Evolutionary conservation across 2,888 invertebrate genomes (phyloP).

Genomic region (Andrena chrysosceles): DNA sequence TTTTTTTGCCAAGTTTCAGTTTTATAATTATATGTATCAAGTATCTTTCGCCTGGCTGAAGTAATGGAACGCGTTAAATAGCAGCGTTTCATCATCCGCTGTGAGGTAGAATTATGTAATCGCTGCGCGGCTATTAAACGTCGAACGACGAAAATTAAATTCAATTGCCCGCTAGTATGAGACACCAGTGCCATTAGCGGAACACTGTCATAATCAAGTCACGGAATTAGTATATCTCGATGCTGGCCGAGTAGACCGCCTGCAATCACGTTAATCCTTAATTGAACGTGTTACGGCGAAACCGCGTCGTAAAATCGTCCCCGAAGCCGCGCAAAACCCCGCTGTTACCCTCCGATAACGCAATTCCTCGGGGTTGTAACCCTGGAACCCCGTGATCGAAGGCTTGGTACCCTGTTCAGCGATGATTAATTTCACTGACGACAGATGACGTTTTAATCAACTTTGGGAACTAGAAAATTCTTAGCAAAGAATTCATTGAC

Average conservation of each 20-base stretch:
- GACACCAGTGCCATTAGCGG: constrained; percentile 16
- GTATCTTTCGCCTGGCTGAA: no score
- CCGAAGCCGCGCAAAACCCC: not conserved
- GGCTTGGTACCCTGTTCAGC: not conserved
- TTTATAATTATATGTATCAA: no score
- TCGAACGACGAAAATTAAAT: constrained; percentile 19
- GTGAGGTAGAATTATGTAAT: constrained; percentile 10
- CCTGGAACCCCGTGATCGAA: constrained; percentile 25
- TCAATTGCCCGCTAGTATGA: constrained; percentile 2
- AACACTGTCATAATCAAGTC: constrained; percentile 19
- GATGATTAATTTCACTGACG: constrained; percentile 10
- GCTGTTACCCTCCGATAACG: constrained; percentile 20
- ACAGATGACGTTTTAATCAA: not conserved
- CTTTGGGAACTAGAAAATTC: no score
- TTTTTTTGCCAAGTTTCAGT: no score
- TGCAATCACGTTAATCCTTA: constrained; percentile 46
- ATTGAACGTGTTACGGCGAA: constrained; percentile 26
- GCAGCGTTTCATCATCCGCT: not conserved
- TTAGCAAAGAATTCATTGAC: no score
- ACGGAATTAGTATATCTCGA: constrained; percentile 19
- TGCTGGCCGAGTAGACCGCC: constrained; percentile 2
- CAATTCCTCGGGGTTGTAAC: not conserved
- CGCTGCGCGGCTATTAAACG: not conserved
- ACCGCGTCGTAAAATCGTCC: constrained; percentile 37
- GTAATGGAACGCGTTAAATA: not conserved